Conservation (phyloP, 2,113 vertebrate species). For the Melanerpes formicivorus region DNA sequence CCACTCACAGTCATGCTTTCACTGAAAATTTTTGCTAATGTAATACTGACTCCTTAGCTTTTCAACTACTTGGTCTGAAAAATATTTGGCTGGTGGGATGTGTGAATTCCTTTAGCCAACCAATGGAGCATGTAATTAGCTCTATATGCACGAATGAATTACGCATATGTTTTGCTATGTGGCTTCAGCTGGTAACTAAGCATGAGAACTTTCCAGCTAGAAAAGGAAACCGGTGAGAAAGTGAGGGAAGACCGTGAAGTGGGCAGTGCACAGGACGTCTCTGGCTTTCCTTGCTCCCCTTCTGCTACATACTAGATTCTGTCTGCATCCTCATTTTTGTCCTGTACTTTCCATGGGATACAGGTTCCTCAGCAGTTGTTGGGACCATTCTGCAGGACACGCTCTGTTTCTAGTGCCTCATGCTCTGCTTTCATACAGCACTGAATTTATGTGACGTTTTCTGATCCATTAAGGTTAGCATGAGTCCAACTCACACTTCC, state of each 20-base stretch:
- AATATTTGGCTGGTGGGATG: slow-evolving; percentile 63
- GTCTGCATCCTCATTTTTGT: background rate
- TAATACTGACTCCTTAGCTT: slow-evolving; percentile 15
- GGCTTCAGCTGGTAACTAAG: slow-evolving; percentile 64
- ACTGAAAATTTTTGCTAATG: slow-evolving; percentile 35
- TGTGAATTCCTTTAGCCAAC: slow-evolving; percentile 63
- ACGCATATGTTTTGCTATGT: slow-evolving; percentile 65
- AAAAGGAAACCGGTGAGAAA: slow-evolving; percentile 46
- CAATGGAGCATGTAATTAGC: slow-evolving; percentile 68
- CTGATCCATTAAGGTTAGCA: background rate
- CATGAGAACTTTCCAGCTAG: slow-evolving; percentile 50
- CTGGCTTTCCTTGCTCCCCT: background rate
- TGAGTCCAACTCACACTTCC: background rate
- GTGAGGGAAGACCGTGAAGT: background rate
- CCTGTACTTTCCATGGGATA: background rate
- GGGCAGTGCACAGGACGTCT: background rate
- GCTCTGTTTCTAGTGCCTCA: background rate
- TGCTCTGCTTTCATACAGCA: background rate
- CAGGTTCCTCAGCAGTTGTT: background rate
- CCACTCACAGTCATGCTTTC: slow-evolving; percentile 38
- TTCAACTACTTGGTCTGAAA: slow-evolving; percentile 49
- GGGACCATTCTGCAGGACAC: background rate
- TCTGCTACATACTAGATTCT: background rate
- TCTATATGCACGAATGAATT: slow-evolving; percentile 65
- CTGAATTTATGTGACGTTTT: background rate